These are phyloP conservation scores for Amphipyra berbera DNA, from an alignment of 2,888 invertebrate species.

Conservation along the genomic window DNA sequence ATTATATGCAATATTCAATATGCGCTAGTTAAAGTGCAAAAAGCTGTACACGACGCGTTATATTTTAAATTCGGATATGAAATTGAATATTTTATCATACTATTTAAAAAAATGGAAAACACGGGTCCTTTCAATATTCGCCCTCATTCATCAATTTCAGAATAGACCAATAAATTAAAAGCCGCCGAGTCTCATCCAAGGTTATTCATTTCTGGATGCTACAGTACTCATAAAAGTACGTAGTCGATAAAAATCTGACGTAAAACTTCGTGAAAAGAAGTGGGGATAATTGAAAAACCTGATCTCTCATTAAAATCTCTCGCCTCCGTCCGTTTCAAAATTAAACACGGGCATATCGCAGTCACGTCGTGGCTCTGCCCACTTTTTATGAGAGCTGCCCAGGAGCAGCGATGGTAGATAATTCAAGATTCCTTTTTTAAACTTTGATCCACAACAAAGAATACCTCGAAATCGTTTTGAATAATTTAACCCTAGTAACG, in stretches of 20 bases:
- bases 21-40: constrained; percentile 19
- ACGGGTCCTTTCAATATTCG: constrained; percentile 28
- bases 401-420: constrained; percentile 58
- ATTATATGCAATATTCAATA: constrained; percentile 22
- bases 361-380: constrained; percentile 78
- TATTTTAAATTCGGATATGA: constrained; percentile 28
- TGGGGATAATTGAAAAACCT: constrained; percentile 87
- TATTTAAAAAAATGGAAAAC: constrained; percentile 22
- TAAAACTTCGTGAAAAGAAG: constrained; percentile 80
- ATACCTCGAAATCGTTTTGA: constrained; percentile 36
- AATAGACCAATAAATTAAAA: constrained; percentile 53
- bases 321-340: constrained; percentile 82
- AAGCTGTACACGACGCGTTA: constrained; percentile 20
- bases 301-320: constrained; percentile 89
- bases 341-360: constrained; percentile 84
- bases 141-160: constrained; percentile 46
- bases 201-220: constrained; percentile 52
- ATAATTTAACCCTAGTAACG: constrained; percentile 43
- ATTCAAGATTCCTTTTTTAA: constrained; percentile 50
- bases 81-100: constrained; percentile 40
- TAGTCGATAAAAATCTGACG: constrained; percentile 75
- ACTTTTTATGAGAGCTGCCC: constrained; percentile 76
- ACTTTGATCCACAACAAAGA: constrained; percentile 45
- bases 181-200: constrained; percentile 54
- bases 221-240: constrained; percentile 67